Conservation (phyloP, 2,113 vertebrate genomes). For the Nyctereutes procyonoides region DNA sequence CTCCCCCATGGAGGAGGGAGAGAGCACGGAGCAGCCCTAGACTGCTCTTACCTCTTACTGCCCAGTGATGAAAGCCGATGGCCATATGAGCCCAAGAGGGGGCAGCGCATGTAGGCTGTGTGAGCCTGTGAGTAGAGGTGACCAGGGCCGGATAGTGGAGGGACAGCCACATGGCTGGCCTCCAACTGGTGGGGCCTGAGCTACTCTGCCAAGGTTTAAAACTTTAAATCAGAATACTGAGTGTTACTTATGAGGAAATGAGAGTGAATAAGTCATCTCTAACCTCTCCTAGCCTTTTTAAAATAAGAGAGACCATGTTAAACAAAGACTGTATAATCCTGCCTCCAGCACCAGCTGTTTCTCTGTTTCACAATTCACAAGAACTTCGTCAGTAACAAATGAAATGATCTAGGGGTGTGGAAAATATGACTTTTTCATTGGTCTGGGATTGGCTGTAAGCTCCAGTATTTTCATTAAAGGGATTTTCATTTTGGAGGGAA, state of each 20-base stretch:
- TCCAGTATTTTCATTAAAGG: constrained; percentile 99
- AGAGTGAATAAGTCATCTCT: constrained; percentile 58
- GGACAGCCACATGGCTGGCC: not conserved
- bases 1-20: not conserved
- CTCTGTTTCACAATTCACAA: constrained; percentile 79
- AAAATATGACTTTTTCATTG: constrained; percentile 97
- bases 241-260: constrained; percentile 47
- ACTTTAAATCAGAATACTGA: constrained; percentile 53
- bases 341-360: constrained; percentile 79
- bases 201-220: constrained; percentile 34
- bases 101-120: fast-evolving
- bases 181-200: not conserved
- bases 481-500: constrained; percentile 93
- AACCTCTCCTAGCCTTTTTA: not conserved
- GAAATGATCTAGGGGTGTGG: constrained; percentile 94
- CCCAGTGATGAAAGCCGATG: not conserved
- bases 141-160: not conserved
- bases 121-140: not conserved
- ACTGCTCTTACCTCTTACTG: not conserved
- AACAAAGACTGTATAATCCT: constrained; percentile 76
- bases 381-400: constrained; percentile 81
- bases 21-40: not conserved
- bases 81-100: not conserved
- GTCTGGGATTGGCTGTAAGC: constrained; percentile 95
- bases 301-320: constrained; percentile 17